A percentile compares a stretch with the other conserved stretches of the same genome.
These are phyloP conservation scores for Pocillopora verrucosa DNA, from an alignment of 64 coral and sea anemone genomes.

Conservation along the genomic window DNA sequence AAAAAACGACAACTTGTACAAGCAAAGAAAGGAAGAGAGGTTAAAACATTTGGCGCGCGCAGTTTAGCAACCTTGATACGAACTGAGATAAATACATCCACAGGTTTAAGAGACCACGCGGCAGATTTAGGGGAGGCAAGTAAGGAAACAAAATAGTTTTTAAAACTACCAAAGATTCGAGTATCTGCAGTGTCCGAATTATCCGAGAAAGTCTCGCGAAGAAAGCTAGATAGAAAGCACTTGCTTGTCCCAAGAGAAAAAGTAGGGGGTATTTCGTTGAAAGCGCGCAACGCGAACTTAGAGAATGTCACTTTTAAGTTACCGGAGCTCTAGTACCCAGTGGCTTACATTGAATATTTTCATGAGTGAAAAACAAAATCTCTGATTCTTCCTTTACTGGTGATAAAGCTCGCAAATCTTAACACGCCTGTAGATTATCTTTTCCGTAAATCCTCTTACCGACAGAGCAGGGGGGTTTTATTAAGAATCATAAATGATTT, in stretches of 20 bases:
- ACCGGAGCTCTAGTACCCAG: too few species aligned
- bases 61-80: constrained; percentile 50
- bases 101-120: constrained; percentile 26
- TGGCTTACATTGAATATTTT: too few species aligned
- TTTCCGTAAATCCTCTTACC: neutral
- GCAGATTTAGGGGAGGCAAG: neutral
- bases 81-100: constrained; percentile 8
- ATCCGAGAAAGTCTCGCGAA: neutral
- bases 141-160: constrained; percentile 18
- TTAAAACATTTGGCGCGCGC: constrained; percentile 42
- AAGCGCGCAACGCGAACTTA: too few species aligned
- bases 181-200: constrained; percentile 14
- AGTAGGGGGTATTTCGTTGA: too few species aligned
- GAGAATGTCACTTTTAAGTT: too few species aligned
- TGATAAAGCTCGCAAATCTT: too few species aligned
- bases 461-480: neutral
- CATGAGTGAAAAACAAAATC: too few species aligned
- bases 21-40: constrained; percentile 53
- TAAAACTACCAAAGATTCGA: constrained; percentile 22
- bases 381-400: too few species aligned
- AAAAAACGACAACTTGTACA: constrained; percentile 67
- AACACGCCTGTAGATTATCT: too few species aligned
- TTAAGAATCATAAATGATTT: too few species aligned
- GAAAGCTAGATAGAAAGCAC: constrained; percentile 4
- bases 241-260: constrained; percentile 30